Percentiles rank a stretch among this genome's conserved stretches.
Evolutionary conservation across 2,113 vertebrate species (phyloP).

Genomic region (Chionodraco myersi): DNA sequence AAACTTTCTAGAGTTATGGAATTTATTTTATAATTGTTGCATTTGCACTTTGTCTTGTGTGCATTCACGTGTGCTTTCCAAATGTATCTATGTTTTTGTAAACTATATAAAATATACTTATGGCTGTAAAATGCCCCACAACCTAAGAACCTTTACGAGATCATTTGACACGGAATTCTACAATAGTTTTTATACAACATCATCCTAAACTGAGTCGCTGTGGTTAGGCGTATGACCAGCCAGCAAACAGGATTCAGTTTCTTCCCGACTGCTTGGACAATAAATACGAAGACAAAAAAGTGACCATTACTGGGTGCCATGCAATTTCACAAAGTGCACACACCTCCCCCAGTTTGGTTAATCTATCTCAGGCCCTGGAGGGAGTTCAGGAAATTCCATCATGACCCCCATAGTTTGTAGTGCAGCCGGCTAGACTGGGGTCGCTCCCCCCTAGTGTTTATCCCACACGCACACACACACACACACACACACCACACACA

Average conservation of each 20-base stretch:
- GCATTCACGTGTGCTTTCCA: neutral
- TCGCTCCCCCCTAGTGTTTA: constrained; percentile 51
- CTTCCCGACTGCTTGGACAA: constrained; percentile 33
- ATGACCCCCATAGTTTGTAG: constrained; percentile 74
- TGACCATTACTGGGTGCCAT: constrained; percentile 16
- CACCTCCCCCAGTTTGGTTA: constrained; percentile 67
- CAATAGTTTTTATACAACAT: neutral
- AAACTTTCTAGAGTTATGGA: constrained; percentile 50
- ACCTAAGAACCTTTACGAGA: neutral
- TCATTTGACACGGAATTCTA: neutral
- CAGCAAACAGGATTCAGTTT: constrained; percentile 13
- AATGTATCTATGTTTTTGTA: neutral
- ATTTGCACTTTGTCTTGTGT: neutral
- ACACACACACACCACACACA: neutral
- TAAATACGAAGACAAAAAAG: constrained; percentile 14
- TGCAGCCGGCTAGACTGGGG: constrained; percentile 76
- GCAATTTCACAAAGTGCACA: constrained; percentile 51
- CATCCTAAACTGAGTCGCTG: constrained; percentile 9
- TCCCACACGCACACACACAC: neutral
- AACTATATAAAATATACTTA: constrained; percentile 14
- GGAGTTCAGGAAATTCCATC: constrained; percentile 78
- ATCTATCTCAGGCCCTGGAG: constrained; percentile 74
- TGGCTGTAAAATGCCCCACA: constrained; percentile 10
- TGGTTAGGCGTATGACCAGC: constrained; percentile 4
- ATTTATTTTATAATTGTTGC: constrained; percentile 33